phyloP scores from a whole-genome alignment of 2,888 invertebrate species.

The Brachypalpus laphriformis region DNA sequence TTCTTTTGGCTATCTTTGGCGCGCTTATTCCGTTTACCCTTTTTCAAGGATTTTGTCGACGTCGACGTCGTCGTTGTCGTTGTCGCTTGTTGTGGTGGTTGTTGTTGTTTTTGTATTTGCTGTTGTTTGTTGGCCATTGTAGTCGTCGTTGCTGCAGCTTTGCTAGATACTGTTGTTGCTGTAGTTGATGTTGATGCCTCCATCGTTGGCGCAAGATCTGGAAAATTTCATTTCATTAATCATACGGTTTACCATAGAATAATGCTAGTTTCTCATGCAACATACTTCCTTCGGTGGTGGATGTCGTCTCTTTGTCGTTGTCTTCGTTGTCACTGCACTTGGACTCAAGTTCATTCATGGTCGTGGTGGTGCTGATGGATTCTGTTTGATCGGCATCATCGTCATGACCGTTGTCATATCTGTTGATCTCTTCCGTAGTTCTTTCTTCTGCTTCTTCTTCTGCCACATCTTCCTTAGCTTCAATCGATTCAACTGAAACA shows the following conservation, averaged over 20 bases:
- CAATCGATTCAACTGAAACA: slow-evolving; percentile 72
- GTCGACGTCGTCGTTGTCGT: background rate
- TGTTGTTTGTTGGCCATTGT: slow-evolving; percentile 61
- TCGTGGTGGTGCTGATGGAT: slow-evolving; percentile 8
- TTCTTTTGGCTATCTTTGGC: slow-evolving; percentile 79
- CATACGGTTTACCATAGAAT: slow-evolving; percentile 32
- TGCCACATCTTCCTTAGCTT: slow-evolving; percentile 28
- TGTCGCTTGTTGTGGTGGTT: background rate
- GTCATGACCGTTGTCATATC: background rate
- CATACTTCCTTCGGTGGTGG: slow-evolving; percentile 55
- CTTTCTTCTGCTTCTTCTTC: slow-evolving; percentile 8
- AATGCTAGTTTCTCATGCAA: too few relatives aligned
- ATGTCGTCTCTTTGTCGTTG: slow-evolving; percentile 2
- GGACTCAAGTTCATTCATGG: slow-evolving; percentile 9
- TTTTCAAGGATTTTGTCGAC: slow-evolving; percentile 68
- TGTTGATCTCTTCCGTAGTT: slow-evolving; percentile 19
- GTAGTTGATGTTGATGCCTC: background rate
- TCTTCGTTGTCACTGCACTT: slow-evolving; percentile 9
- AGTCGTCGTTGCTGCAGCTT: slow-evolving; percentile 27
- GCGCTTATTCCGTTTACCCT: slow-evolving; percentile 77
- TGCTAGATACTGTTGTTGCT: slow-evolving; percentile 17
- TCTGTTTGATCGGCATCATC: slow-evolving; percentile 2
- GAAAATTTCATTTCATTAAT: slow-evolving; percentile 69
- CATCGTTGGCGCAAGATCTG: slow-evolving; percentile 42
- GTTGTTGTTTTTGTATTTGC: background rate